Conservation (phyloP, 2,113 vertebrate species). For the Cervus canadensis region DNA sequence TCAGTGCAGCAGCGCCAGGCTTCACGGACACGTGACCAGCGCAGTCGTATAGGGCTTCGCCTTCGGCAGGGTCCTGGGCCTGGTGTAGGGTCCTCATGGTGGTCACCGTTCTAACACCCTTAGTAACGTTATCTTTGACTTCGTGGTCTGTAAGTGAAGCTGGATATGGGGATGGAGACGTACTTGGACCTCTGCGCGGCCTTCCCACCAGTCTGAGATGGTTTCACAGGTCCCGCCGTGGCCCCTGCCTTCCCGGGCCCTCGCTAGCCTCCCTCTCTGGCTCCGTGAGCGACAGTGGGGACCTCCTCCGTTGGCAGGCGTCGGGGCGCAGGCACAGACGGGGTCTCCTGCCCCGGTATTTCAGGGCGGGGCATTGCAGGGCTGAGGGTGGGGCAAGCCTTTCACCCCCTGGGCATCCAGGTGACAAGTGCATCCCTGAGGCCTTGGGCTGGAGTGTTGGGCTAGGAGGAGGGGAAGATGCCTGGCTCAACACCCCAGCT, state of each 20-base stretch:
- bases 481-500: no score
- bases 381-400: neutral
- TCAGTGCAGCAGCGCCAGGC: neutral
- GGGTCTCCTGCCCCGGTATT: no score
- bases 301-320: neutral
- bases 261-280: fast-evolving
- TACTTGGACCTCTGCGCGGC: neutral
- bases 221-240: neutral
- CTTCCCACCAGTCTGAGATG: no score
- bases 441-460: neutral
- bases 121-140: neutral
- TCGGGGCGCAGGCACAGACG: no score
- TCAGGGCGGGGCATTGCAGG: neutral
- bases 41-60: fast-evolving
- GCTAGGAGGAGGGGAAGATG: neutral
- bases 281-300: fast-evolving
- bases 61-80: neutral
- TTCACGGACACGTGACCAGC: neutral
- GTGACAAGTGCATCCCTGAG: neutral
- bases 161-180: neutral
- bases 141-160: neutral
- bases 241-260: no score
- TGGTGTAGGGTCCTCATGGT: neutral
- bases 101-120: neutral
- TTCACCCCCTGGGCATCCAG: fast-evolving